Evolutionary conservation across 2,797 vertebrate genomes (phyloP).

Genomic region (Macropus fuliginosus): DNA sequence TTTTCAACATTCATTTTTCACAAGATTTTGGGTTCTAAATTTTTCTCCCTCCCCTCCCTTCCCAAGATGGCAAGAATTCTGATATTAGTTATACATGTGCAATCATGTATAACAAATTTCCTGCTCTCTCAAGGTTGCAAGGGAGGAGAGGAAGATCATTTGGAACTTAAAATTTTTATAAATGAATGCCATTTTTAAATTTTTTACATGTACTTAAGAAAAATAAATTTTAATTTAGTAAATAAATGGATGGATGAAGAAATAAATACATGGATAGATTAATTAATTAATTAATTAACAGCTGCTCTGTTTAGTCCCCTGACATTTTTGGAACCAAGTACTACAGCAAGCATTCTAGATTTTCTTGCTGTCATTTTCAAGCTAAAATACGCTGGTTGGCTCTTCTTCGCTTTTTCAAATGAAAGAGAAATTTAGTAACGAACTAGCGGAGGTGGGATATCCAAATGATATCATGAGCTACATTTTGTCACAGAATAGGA

Average conservation of each 20-base stretch:
- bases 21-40: neutral
- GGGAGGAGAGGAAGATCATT: neutral
- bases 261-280: neutral
- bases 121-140: neutral
- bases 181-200: neutral
- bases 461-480: neutral
- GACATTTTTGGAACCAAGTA: neutral
- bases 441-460: neutral
- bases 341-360: neutral
- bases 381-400: rapidly evolving
- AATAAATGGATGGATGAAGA: neutral
- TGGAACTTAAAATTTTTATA: neutral
- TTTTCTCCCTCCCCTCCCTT: neutral
- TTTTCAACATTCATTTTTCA: neutral
- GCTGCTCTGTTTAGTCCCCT: neutral
- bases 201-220: neutral
- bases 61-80: neutral
- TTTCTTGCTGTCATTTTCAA: neutral
- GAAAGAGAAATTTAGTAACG: neutral
- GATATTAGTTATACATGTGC: neutral
- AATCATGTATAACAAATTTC: neutral
- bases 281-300: neutral
- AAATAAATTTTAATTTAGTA: neutral
- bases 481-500: neutral
- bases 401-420: neutral